A percentile compares a stretch with the other conserved stretches of the same genome.
These are phyloP conservation scores for Lordiphosa fenestrarum DNA, from an alignment of 2,888 invertebrate genomes.

Conservation along the genomic window DNA sequence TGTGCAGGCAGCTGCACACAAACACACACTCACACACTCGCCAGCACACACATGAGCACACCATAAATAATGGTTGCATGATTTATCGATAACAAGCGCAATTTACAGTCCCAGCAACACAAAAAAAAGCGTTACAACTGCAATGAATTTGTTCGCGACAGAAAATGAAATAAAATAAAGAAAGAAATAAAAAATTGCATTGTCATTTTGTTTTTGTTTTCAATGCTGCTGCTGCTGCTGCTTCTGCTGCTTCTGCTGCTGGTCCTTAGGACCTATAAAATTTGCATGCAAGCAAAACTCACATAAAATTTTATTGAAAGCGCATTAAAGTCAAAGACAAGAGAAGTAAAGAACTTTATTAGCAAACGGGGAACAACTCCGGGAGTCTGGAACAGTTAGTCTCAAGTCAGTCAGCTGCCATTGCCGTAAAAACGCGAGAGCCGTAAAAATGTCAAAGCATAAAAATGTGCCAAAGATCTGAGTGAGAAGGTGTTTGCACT, in stretches of 20 bases:
- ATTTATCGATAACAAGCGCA: slow-evolving; percentile 80
- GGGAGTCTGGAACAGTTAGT: slow-evolving; percentile 51
- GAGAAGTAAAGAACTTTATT: slow-evolving; percentile 68
- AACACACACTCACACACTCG: slow-evolving; percentile 29
- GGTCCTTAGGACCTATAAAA: slow-evolving; percentile 44
- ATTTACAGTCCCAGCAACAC: slow-evolving; percentile 73
- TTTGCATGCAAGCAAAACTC: slow-evolving; percentile 73
- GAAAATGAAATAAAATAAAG: slow-evolving; percentile 28
- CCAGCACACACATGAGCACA: slow-evolving; percentile 55
- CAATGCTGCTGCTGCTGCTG: neutral
- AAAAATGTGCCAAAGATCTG: slow-evolving; percentile 63
- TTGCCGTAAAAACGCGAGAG: slow-evolving; percentile 59
- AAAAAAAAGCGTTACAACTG: slow-evolving; percentile 63
- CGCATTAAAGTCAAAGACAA: slow-evolving; percentile 72
- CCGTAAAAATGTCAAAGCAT: slow-evolving; percentile 54
- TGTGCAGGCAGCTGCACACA: slow-evolving; percentile 64
- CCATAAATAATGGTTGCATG: slow-evolving; percentile 79
- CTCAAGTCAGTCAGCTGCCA: slow-evolving; percentile 69
- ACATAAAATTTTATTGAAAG: slow-evolving; percentile 71
- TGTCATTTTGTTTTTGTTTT: slow-evolving; percentile 15
- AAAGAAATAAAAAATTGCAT: slow-evolving; percentile 46
- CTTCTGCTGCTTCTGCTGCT: neutral
- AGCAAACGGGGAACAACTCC: slow-evolving; percentile 57
- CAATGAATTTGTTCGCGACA: slow-evolving; percentile 67
- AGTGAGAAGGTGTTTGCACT: slow-evolving; percentile 31